Conservation (phyloP, 2,888 invertebrate species). For the Eulithis testata region DNA sequence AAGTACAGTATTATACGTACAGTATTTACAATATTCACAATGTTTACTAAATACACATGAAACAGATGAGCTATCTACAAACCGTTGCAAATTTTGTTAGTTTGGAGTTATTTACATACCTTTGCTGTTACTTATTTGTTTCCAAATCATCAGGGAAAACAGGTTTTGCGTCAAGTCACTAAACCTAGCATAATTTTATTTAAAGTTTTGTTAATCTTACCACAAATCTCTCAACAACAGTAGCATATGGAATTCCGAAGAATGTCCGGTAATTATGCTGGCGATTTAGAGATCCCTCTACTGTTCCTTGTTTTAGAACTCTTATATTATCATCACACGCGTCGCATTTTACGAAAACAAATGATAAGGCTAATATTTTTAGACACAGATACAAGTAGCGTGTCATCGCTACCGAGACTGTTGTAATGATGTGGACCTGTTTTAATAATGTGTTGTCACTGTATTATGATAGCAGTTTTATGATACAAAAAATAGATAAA, state of each 20-base stretch:
- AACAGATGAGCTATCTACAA: too few relatives aligned
- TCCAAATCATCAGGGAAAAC: too few relatives aligned
- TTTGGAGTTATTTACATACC: too few relatives aligned
- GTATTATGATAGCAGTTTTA: too few relatives aligned
- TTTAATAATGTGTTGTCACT: too few relatives aligned
- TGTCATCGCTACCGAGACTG: neutral
- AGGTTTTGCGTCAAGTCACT: neutral
- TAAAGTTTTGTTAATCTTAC: conserved; percentile 31
- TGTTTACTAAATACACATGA: too few relatives aligned
- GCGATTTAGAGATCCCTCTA: conserved; percentile 38
- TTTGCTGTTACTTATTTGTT: neutral
- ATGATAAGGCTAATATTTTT: conserved; percentile 9
- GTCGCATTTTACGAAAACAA: conserved; percentile 13
- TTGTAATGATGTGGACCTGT: too few relatives aligned
- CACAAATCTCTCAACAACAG: conserved; percentile 44
- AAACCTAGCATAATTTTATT: neutral
- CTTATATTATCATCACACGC: conserved; percentile 3
- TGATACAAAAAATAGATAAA: too few relatives aligned
- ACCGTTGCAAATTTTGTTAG: too few relatives aligned
- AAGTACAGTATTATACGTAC: too few relatives aligned
- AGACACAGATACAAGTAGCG: conserved; percentile 5
- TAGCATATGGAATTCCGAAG: conserved; percentile 51
- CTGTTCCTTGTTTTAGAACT: conserved; percentile 43
- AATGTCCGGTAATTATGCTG: conserved; percentile 39
- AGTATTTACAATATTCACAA: too few relatives aligned